phyloP scores from a whole-genome alignment of 2,113 vertebrate species.

The Nettapus auritus region DNA sequence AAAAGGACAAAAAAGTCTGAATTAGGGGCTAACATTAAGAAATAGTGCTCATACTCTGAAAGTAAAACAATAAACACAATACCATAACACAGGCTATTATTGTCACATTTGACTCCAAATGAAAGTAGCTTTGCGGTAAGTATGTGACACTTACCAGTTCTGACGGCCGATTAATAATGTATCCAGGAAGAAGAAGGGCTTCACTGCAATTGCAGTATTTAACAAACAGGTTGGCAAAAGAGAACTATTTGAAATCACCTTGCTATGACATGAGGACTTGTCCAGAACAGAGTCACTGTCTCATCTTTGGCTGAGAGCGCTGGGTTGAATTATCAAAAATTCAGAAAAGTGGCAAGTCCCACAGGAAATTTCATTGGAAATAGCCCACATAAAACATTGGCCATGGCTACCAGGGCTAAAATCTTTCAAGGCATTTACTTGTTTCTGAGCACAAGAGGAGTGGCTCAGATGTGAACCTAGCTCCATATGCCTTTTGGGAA shows the following conservation, averaged over 20 bases:
- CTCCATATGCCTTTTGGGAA: neutral
- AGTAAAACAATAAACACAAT: neutral
- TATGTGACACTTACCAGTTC: neutral
- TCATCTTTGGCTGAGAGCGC: neutral
- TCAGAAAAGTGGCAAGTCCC: neutral
- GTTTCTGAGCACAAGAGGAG: neutral
- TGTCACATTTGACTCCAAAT: neutral
- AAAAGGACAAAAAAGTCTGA: neutral
- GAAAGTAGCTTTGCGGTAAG: neutral
- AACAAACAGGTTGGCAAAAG: neutral
- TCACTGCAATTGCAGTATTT: neutral
- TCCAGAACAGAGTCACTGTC: neutral
- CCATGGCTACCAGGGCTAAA: neutral
- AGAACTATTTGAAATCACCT: neutral
- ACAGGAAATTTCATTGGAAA: neutral
- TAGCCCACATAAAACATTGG: neutral
- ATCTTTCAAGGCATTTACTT: neutral
- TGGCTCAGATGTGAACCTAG: neutral
- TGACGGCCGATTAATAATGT: neutral
- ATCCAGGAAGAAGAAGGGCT: neutral
- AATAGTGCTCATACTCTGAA: neutral
- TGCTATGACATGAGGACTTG: fast-evolving
- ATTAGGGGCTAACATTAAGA: neutral
- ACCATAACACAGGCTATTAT: neutral
- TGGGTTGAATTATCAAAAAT: fast-evolving